Conservation (phyloP, 2,888 invertebrate species). For the Allacma fusca region DNA sequence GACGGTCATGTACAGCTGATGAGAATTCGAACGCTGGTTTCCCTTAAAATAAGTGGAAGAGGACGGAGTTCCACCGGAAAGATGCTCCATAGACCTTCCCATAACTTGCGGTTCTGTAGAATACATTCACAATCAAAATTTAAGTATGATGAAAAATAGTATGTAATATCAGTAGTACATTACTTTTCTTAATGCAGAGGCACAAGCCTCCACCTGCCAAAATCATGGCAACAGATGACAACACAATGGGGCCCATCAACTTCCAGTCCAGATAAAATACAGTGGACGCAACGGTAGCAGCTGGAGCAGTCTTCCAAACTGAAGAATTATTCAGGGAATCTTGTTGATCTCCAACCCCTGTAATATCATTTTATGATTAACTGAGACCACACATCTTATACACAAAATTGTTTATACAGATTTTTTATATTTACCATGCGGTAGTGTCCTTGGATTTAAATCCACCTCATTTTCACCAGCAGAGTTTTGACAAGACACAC, state of each 20-base stretch:
- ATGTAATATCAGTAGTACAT: slow-evolving; percentile 59
- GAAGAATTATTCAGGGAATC: slow-evolving; percentile 34
- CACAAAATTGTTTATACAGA: too few species aligned
- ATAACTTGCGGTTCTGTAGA: slow-evolving; percentile 38
- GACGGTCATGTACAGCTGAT: slow-evolving; percentile 60
- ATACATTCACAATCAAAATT: not conserved
- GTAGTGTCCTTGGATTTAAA: slow-evolving; percentile 70
- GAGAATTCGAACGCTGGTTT: slow-evolving; percentile 52
- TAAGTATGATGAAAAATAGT: not conserved
- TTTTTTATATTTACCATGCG: slow-evolving; percentile 18
- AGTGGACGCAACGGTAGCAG: slow-evolving; percentile 49
- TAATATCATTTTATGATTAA: too few species aligned
- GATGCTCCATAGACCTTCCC: slow-evolving; percentile 55
- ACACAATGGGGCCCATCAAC: slow-evolving; percentile 67
- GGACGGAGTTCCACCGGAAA: slow-evolving; percentile 57
- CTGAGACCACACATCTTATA: too few species aligned
- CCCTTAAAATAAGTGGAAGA: slow-evolving; percentile 60
- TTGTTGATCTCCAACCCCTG: slow-evolving; percentile 42
- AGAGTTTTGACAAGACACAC: slow-evolving; percentile 72
- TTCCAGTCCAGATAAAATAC: slow-evolving; percentile 66
- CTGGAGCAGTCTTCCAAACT: slow-evolving; percentile 38
- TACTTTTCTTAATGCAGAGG: slow-evolving; percentile 69
- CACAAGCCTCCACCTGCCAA: slow-evolving; percentile 69
- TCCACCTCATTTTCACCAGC: slow-evolving; percentile 72
- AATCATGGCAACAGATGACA: slow-evolving; percentile 68